Conservation (phyloP, 1,140 invertebrate genomes). For the Euglossa dilemma region DNA sequence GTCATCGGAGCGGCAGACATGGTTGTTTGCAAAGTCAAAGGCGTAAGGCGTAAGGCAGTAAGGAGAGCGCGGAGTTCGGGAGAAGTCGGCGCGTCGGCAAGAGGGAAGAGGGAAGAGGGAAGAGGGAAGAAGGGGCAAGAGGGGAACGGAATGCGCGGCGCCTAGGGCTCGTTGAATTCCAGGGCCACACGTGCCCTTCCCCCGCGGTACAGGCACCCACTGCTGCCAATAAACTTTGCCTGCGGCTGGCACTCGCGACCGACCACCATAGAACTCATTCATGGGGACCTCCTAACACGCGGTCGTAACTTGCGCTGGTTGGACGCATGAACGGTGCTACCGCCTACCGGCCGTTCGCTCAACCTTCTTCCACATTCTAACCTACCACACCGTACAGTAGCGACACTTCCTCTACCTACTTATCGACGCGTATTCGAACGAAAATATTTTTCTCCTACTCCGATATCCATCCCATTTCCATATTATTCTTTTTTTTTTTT, state of each 20-base stretch:
- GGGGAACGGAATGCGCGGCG: constrained; percentile 84
- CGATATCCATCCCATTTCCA: no score
- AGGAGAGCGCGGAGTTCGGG: constrained; percentile 75
- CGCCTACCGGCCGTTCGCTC: constrained; percentile 44
- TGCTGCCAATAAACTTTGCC: constrained; percentile 81
- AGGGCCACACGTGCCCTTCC: constrained; percentile 82
- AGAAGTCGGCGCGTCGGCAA: constrained; percentile 63
- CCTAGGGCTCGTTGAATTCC: constrained; percentile 84
- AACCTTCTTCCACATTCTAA: background rate
- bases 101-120: no score
- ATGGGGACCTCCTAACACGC: constrained; percentile 81
- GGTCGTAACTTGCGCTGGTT: constrained; percentile 15
- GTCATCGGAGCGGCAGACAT: constrained; percentile 13
- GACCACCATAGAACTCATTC: constrained; percentile 82
- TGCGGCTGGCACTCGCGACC: constrained; percentile 82
- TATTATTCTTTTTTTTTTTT: no score
- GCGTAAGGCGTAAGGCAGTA: constrained; percentile 69
- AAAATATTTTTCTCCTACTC: background rate
- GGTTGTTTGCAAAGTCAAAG: constrained; percentile 71
- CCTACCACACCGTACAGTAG: background rate
- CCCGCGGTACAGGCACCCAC: constrained; percentile 75
- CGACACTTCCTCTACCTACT: background rate
- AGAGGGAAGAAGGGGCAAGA: no score
- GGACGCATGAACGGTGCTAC: constrained; percentile 35
- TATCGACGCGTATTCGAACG: background rate